Evolutionary conservation across 2,113 vertebrate genomes (phyloP).

Genomic region (Prolemur simus): DNA sequence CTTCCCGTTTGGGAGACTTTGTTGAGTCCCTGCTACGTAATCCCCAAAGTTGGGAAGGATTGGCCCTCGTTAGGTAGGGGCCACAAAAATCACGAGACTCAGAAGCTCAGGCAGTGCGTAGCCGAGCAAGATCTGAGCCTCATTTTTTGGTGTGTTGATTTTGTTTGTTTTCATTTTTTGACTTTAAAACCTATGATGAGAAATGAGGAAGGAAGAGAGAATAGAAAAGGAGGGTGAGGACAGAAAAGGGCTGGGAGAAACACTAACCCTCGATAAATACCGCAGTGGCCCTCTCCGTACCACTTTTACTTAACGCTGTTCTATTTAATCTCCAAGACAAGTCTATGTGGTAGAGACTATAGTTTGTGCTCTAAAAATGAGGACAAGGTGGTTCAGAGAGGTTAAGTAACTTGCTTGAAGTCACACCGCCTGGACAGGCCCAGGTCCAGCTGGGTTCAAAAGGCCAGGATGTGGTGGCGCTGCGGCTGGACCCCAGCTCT

Average conservation of each 20-base stretch:
- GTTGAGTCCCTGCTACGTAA: neutral
- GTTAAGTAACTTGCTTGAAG: neutral
- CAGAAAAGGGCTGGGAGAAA: neutral
- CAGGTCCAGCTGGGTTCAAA: neutral
- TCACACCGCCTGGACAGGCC: neutral
- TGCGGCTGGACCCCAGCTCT: neutral
- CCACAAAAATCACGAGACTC: neutral
- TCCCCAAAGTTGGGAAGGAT: neutral
- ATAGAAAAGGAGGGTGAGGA: neutral
- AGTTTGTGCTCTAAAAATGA: neutral
- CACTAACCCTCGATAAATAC: neutral
- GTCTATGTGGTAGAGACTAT: neutral
- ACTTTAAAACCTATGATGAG: neutral
- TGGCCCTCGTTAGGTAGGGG: rapidly evolving
- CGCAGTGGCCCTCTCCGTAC: neutral
- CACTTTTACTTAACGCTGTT: neutral
- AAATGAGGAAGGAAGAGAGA: neutral
- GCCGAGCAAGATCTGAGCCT: neutral
- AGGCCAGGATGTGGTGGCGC: neutral
- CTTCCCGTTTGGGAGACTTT: neutral
- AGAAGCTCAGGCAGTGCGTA: neutral
- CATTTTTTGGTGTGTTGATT: neutral
- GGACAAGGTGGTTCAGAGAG: neutral
- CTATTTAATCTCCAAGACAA: neutral
- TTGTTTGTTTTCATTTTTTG: neutral